A percentile compares a stretch with the other conserved stretches of the same genome.
Evolutionary conservation across 2,113 vertebrate genomes (phyloP).

Genomic region (Otolemur garnettii): DNA sequence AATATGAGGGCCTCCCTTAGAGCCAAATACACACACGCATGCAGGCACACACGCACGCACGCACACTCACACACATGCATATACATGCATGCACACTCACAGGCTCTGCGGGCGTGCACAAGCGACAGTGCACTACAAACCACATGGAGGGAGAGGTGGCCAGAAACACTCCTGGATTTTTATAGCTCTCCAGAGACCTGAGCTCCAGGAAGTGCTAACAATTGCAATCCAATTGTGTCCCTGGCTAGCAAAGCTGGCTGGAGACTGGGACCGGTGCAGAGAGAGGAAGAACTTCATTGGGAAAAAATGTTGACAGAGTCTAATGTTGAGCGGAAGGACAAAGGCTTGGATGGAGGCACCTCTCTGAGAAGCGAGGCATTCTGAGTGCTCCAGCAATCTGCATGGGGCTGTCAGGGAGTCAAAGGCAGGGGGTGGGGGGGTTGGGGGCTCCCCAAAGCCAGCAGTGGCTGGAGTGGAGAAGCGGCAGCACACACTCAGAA

Average conservation of each 20-base stretch:
- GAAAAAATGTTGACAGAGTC: slow-evolving; percentile 82
- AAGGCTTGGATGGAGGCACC: slow-evolving; percentile 67
- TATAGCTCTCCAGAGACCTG: slow-evolving; percentile 80
- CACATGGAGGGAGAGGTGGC: slow-evolving; percentile 41
- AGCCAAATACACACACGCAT: neutral
- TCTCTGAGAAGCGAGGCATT: slow-evolving; percentile 47
- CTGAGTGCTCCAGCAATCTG: slow-evolving; percentile 61
- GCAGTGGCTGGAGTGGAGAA: neutral
- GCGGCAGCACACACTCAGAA: neutral
- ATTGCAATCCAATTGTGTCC: slow-evolving; percentile 78
- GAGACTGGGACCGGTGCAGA: slow-evolving; percentile 67
- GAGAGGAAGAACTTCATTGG: slow-evolving; percentile 83
- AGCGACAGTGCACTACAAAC: slow-evolving; percentile 25
- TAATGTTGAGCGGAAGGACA: slow-evolving; percentile 79
- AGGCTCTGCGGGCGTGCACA: neutral
- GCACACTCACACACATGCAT: accelerated
- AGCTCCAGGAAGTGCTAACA: slow-evolving; percentile 82
- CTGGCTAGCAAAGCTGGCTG: slow-evolving; percentile 75
- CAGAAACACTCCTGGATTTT: slow-evolving; percentile 77
- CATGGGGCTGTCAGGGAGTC: slow-evolving; percentile 61
- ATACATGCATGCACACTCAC: neutral
- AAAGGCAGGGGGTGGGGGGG: slow-evolving; percentile 38
- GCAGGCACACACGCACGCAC: neutral
- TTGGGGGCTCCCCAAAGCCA: neutral
- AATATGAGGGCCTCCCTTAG: slow-evolving; percentile 46